Evolutionary conservation across 2,888 invertebrate genomes (phyloP), one percentile per base, ranked within the genome.

Genomic region (Drosophila helvetica): DNA sequence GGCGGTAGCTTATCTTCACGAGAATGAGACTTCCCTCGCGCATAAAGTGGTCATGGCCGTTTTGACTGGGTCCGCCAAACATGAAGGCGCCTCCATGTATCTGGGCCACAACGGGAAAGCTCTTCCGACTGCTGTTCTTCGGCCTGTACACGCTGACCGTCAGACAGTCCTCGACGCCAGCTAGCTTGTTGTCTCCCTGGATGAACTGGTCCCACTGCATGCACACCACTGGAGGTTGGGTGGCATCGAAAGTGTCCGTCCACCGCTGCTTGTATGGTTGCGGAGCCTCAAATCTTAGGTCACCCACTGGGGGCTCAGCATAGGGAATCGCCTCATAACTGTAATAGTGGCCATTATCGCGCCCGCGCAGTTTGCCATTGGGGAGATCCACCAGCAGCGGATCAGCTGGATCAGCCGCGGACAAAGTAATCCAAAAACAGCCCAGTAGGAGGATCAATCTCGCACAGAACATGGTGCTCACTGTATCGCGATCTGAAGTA

Each of bases 41-140:
- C 94, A 96, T 94, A 0, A 96, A 77, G 72, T 93, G 93, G 9
- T 93, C 90, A 0, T 95, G 93, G 1, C 94, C 94, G 8, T 91
- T 90, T 0, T 93, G 93, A 0, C 18, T 0, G 1, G 74, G 50
- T 2, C 93, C 91, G 0, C 95, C 95, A 78, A 94, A 95, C 94
- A 95, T 95, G 89, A 94, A 95, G 15, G 94, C 95, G 0, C 96
- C 94, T 0, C 95, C 95, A 76, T 95, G 95, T 66, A 96, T 94
- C 86, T 92, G 94, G 1, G 95, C 93, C 50, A 95, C 78, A 0
- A 95, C 95, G 0, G 95, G 95, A 30, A 94, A 91, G n/a, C 19
- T 62, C 0, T 6, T 54, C 1, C 58, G 56, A 0, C 10, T 58
- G 8, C 10, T 10, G n/a, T 52, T 75, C 22, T 84, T 89, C 0